Evolutionary conservation across 64 coral and sea anemone genomes (phyloP).

Genomic region (Dendrophyllia cribrosa): DNA sequence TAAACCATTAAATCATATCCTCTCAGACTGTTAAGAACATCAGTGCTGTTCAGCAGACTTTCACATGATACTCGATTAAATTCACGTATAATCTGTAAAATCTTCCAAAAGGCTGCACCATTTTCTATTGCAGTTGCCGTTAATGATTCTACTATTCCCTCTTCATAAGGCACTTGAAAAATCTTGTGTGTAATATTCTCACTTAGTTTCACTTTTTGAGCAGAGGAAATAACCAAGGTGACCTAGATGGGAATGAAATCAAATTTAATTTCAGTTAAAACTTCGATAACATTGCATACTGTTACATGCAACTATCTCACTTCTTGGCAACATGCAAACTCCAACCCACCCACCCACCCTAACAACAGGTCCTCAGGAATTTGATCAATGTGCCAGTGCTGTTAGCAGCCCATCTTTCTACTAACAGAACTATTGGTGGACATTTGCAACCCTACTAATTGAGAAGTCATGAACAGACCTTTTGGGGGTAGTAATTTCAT

Average conservation of each 20-base stretch:
- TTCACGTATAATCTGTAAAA: background rate
- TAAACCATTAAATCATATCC: constrained; percentile 52
- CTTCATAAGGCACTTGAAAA: background rate
- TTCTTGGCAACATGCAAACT: no score
- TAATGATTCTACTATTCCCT: background rate
- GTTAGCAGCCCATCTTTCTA: no score
- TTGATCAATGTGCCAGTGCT: no score
- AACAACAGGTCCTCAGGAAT: no score
- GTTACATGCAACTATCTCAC: no score
- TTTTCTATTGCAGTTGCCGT: background rate
- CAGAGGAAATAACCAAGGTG: background rate
- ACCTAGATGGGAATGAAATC: background rate
- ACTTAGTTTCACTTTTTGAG: background rate
- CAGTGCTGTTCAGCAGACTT: constrained; percentile 27
- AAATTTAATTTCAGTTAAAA: no score
- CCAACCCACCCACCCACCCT: no score
- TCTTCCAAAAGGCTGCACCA: background rate
- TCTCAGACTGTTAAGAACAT: background rate
- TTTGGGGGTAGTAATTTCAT: no score
- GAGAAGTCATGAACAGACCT: no score
- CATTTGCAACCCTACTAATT: no score
- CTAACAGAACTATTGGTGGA: no score
- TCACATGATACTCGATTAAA: background rate
- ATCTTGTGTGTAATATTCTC: background rate
- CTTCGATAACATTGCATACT: no score